Conservation (phyloP, 2,113 vertebrate genomes). For the Chrysochloris asiatica region DNA sequence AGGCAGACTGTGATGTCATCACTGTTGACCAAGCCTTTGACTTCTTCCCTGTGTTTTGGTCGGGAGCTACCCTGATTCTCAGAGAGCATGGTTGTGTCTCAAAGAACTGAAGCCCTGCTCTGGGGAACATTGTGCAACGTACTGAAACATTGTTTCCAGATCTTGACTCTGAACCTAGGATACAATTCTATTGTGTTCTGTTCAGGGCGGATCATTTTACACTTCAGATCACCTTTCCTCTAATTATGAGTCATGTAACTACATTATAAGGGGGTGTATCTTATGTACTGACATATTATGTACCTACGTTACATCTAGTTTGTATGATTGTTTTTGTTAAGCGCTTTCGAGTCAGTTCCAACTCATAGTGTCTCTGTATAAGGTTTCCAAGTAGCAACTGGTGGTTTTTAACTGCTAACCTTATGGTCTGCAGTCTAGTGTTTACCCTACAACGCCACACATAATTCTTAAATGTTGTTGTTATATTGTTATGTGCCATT, state of each 20-base stretch:
- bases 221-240: conserved; percentile 44
- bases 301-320: conserved; percentile 20
- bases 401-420: too few species aligned
- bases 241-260: conserved; percentile 58
- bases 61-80: not conserved
- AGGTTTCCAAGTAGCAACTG: too few species aligned
- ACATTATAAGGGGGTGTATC: not conserved
- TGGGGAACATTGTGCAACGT: not conserved
- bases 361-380: too few species aligned
- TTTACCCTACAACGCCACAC: too few species aligned
- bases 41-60: not conserved
- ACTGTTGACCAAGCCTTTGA: not conserved
- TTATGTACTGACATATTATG: conserved; percentile 37
- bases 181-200: not conserved
- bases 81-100: not conserved
- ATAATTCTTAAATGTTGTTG: too few species aligned
- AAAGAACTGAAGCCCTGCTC: not conserved
- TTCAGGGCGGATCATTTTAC: not conserved
- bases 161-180: not conserved
- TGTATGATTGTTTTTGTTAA: too few species aligned
- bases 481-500: too few species aligned
- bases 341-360: too few species aligned
- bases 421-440: too few species aligned
- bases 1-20: not conserved
- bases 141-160: not conserved